These are phyloP conservation scores for Diuraphis noxia DNA, from an alignment of 1,140 invertebrate species.

Conservation along the genomic window DNA sequence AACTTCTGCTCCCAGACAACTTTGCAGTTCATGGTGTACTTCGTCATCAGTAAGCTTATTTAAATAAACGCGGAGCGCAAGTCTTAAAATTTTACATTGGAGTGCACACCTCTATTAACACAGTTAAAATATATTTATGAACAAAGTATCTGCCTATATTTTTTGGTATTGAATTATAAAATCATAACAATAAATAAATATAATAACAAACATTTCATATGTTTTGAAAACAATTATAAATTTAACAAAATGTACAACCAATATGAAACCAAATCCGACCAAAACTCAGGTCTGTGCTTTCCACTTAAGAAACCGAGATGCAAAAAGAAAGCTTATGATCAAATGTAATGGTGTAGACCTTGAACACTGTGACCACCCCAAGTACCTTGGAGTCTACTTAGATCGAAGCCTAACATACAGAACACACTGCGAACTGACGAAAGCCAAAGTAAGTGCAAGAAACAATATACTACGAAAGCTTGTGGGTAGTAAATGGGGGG, in stretches of 20 bases:
- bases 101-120: conserved; percentile 56
- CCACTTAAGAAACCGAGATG: too few species aligned
- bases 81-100: conserved; percentile 56
- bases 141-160: neutral
- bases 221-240: neutral
- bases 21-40: conserved; percentile 56
- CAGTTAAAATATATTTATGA: conserved; percentile 26
- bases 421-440: too few species aligned
- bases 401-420: too few species aligned
- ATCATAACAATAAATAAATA: neutral
- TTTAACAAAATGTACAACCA: neutral
- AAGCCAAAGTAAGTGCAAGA: too few species aligned
- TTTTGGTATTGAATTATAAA: neutral
- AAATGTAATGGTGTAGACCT: too few species aligned
- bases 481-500: too few species aligned
- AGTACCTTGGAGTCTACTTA: too few species aligned
- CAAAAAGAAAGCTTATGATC: too few species aligned
- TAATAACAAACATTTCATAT: neutral
- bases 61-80: conserved; percentile 57
- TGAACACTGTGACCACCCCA: too few species aligned
- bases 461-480: too few species aligned
- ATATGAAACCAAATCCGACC: too few species aligned
- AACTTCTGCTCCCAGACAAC: conserved; percentile 56
- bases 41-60: conserved; percentile 56
- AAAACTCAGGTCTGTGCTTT: too few species aligned